phyloP scores from a whole-genome alignment of 2,888 invertebrate genomes.

The Cataglyphis albicans region DNA sequence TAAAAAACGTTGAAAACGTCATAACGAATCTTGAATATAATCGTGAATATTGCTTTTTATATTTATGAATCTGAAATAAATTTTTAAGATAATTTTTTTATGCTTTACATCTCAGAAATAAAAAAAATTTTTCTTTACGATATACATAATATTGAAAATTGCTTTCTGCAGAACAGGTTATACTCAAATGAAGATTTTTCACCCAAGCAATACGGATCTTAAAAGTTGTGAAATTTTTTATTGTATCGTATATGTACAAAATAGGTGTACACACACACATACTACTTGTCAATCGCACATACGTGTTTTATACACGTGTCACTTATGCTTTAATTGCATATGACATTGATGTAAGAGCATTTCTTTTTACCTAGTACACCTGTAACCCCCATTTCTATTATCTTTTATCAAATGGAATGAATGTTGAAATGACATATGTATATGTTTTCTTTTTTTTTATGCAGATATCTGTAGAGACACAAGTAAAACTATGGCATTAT shows the following conservation, averaged over 20 bases:
- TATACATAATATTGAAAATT: neutral
- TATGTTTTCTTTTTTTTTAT: slow-evolving; percentile 71
- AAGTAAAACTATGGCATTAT: slow-evolving; percentile 66
- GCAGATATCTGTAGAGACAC: slow-evolving; percentile 64
- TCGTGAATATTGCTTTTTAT: neutral
- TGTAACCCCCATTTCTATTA: slow-evolving; percentile 74
- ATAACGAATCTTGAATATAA: neutral
- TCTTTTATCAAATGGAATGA: slow-evolving; percentile 83
- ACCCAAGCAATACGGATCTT: slow-evolving; percentile 69
- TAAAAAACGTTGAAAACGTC: neutral
- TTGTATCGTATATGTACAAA: slow-evolving; percentile 86
- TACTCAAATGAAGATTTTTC: slow-evolving; percentile 68
- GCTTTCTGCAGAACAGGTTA: slow-evolving; percentile 36
- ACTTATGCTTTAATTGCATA: slow-evolving; percentile 67
- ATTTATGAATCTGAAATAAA: neutral
- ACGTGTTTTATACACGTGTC: slow-evolving; percentile 69
- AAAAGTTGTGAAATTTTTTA: slow-evolving; percentile 84
- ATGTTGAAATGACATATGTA: slow-evolving; percentile 79
- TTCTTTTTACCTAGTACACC: slow-evolving; percentile 75
- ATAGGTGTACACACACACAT: slow-evolving; percentile 82
- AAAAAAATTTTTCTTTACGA: neutral
- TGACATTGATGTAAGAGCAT: slow-evolving; percentile 72
- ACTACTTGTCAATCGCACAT: slow-evolving; percentile 82
- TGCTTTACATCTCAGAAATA: neutral
- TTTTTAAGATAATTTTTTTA: neutral